phyloP scores from a whole-genome alignment of 1,140 invertebrate species.

The Drosophila micromelanica region DNA sequence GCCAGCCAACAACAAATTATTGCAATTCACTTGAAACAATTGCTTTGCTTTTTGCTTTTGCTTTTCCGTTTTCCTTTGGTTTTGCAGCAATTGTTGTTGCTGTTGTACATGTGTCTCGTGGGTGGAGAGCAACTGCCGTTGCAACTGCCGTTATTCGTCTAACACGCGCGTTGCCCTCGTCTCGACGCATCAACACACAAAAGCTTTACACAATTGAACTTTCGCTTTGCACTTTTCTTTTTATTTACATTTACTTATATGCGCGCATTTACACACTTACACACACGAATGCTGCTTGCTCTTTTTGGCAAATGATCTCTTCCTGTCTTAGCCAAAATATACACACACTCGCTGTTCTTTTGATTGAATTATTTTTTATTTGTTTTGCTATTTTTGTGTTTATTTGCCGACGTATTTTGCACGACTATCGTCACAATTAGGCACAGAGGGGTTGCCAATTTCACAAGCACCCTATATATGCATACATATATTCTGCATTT shows the following conservation, averaged over 20 bases:
- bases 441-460: constrained; percentile 23
- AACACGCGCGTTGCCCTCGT: constrained; percentile 18
- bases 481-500: constrained; percentile 28
- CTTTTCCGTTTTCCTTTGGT: constrained; percentile 47
- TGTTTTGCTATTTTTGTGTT: constrained; percentile 65
- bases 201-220: constrained; percentile 57
- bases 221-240: constrained; percentile 80
- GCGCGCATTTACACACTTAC: constrained; percentile 4
- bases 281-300: constrained; percentile 32
- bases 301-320: constrained; percentile 69
- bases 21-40: constrained; percentile 58
- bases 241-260: constrained; percentile 44
- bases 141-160: constrained; percentile 39
- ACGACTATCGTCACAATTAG: constrained; percentile 23
- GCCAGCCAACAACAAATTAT: constrained; percentile 52
- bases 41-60: constrained; percentile 49
- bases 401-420: constrained; percentile 35
- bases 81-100: constrained; percentile 24
- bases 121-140: constrained; percentile 6
- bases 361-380: constrained; percentile 55
- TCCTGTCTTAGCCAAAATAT: constrained; percentile 56
- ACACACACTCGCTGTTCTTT: constrained; percentile 46
- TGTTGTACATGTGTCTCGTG: constrained; percentile 24
- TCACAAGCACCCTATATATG: constrained; percentile 17
- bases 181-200: constrained; percentile 14